phyloP scores from a whole-genome alignment of 2,888 invertebrate species.

The Cheilosia impressa region DNA sequence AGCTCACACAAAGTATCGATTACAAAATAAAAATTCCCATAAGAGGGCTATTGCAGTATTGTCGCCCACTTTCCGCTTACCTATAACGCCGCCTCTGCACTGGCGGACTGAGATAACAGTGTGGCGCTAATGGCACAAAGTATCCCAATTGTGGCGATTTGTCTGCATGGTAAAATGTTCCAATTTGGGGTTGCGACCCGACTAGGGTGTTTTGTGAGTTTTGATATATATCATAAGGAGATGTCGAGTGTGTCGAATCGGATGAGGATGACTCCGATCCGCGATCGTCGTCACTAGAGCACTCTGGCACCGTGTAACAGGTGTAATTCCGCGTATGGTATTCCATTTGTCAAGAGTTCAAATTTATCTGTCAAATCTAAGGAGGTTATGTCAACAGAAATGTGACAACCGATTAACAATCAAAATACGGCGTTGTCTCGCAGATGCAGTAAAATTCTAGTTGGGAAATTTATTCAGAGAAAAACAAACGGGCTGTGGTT shows the following conservation, averaged over 20 bases:
- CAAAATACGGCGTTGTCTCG: slow-evolving; percentile 3
- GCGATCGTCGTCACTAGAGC: slow-evolving; percentile 77
- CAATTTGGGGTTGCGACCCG: slow-evolving; percentile 77
- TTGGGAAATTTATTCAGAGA: slow-evolving; percentile 42
- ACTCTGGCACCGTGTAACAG: slow-evolving; percentile 82
- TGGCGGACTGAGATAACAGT: slow-evolving; percentile 84
- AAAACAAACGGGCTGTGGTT: background rate
- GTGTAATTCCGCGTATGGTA: slow-evolving; percentile 80
- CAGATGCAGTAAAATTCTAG: slow-evolving; percentile 45
- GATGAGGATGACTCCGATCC: slow-evolving; percentile 77
- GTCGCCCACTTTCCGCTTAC: slow-evolving; percentile 76
- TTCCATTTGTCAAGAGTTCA: slow-evolving; percentile 76
- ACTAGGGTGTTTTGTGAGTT: slow-evolving; percentile 78
- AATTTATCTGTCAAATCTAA: slow-evolving; percentile 34
- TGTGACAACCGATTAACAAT: slow-evolving; percentile 31
- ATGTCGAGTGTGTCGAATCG: slow-evolving; percentile 79
- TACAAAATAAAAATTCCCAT: slow-evolving; percentile 48
- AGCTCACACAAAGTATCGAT: slow-evolving; percentile 40
- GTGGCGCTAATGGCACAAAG: slow-evolving; percentile 85
- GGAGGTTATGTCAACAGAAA: slow-evolving; percentile 47
- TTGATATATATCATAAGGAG: slow-evolving; percentile 77
- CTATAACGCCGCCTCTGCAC: slow-evolving; percentile 80
- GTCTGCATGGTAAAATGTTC: slow-evolving; percentile 79
- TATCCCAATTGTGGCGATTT: slow-evolving; percentile 85
- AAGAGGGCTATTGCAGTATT: too few relatives aligned